Base-by-base conservation (phyloP, 2,888 invertebrate genomes). In the Notodonta ziczac region DNA sequence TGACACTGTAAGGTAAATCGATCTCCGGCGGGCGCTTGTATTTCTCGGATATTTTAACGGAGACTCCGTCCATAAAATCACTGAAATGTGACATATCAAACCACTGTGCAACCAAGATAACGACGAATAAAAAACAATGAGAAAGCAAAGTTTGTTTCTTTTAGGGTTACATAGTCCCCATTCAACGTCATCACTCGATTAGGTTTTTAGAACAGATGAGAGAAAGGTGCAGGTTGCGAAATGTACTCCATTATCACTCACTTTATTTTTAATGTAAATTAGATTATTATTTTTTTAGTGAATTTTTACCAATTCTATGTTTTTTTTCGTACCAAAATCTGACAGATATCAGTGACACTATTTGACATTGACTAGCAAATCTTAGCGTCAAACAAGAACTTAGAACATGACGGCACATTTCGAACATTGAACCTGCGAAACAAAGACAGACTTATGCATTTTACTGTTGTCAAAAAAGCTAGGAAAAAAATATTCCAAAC, bases 21-120 rank as follows among this genome's bases (percentile, higher is more conserved):
- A 90, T 88, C 70, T 82, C 77, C 61, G 96, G 96, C 35, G 97
- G 97, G 71, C 97, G 96, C 85, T 97, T 97, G 84, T 97, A 98
- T 78, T 96, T 96, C 88, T 98, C 97, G 56, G 97, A 96, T 88
- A 98, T 97, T 94, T 98, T 98, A 65, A 98, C 97, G 80, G 97
- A 96, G 76, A 98, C 96, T 73, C 96, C 97, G 89, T 98, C 98
- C 96, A 97, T 96, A 81, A 95, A 96, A 82, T 95, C 94, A 44
- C 87, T 87, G 72, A 91, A 92, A 85, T 91, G 93, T 85, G 92
- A 92, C 93, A 93, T 93, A 87, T 86, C 91, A 87, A 84, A 74
- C 71, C 70, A 73, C 72, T 81, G 70, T 71, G 72, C 69, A 63
- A 65, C 70, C 70, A 69, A 81, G 81, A 83, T 84, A 87, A 76